phyloP scores from a whole-genome alignment of 2,888 invertebrate genomes.

The Allophyes oxyacanthae region DNA sequence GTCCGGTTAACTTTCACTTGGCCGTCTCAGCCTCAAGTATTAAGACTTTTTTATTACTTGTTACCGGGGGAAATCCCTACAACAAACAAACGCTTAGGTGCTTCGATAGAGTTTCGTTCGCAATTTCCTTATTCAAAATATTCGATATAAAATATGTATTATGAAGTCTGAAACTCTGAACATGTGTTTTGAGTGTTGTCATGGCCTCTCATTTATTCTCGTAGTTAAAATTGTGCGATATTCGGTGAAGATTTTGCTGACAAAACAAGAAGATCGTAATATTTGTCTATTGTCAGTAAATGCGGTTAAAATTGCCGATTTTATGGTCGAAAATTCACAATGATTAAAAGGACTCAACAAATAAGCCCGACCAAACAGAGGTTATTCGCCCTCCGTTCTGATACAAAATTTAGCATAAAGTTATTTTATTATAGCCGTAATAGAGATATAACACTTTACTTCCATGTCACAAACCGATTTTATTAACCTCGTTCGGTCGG shows the following conservation, averaged over 20 bases:
- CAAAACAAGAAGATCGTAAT: slow-evolving; percentile 11
- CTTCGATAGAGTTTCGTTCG: slow-evolving; percentile 34
- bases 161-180: too few relatives aligned
- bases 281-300: slow-evolving; percentile 2
- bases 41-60: slow-evolving; percentile 77
- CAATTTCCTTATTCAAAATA: slow-evolving; percentile 32
- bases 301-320: slow-evolving; percentile 24
- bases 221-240: too few relatives aligned
- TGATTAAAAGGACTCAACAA: slow-evolving; percentile 33
- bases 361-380: slow-evolving; percentile 43
- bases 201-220: too few relatives aligned
- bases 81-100: slow-evolving; percentile 64
- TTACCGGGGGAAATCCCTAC: slow-evolving; percentile 68
- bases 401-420: slow-evolving; percentile 54
- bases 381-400: slow-evolving; percentile 18
- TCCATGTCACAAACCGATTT: slow-evolving; percentile 71
- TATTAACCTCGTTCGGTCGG: slow-evolving; percentile 73
- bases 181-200: too few relatives aligned
- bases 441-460: slow-evolving; percentile 69
- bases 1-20: slow-evolving; percentile 72
- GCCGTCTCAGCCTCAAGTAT: slow-evolving; percentile 64
- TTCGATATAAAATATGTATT: slow-evolving; percentile 15
- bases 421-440: slow-evolving; percentile 64
- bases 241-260: too few relatives aligned
- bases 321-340: slow-evolving; percentile 28